Base-by-base conservation (phyloP, 2,113 vertebrate species). In the Tamias sibiricus region DNA sequence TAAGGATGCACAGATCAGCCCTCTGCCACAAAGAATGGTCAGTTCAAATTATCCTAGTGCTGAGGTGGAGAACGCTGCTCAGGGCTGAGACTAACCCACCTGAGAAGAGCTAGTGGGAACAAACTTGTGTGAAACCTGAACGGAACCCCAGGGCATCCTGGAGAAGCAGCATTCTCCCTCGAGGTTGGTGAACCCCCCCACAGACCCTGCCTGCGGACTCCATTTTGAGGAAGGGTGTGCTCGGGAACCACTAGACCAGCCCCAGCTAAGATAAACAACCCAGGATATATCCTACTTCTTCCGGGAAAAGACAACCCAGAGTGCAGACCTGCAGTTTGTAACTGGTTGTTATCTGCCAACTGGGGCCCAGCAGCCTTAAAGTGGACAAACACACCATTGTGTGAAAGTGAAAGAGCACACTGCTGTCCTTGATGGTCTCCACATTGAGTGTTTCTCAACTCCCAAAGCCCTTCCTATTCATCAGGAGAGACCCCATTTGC, bases 401-500 rank as follows among this genome's bases (percentile, higher is more conserved):
- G 59, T 64, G 90, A 84, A 93, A 87, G 96, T 52, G 62, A 95
- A 28, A 2, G 64, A 59, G 20, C 64, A 85, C 76, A 97, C 88
- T 88, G 95, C 94, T 97, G 42, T 95, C 93, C 91, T 59, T 28
- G 80, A 95, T 95, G 93, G 75, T 88, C 93, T 80, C 42, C 71
- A 87, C 68, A 35, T 1, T n/a, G 62, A 75, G 30, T 87, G 71
- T 26, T 94, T 92, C 92, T 90, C 90, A 71, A 83, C n/a, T 94
- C 96, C 92, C 90, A 97, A 96, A 97, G 87, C 97, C 95, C 74
- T 98, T 98, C n/a, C 95, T 87, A 19, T 97, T 98, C 42, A 22
- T 47, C 96, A 91, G 93, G 95, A 98, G 97, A 96, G 95, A 96
- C 96, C 96, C 96, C 96, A 97, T 98, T 98, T 97, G 93, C 96